Evolutionary conservation across 2,113 vertebrate genomes (phyloP), one percentile per base, ranked within the genome.

Genomic region (Stigmatopora argus): DNA sequence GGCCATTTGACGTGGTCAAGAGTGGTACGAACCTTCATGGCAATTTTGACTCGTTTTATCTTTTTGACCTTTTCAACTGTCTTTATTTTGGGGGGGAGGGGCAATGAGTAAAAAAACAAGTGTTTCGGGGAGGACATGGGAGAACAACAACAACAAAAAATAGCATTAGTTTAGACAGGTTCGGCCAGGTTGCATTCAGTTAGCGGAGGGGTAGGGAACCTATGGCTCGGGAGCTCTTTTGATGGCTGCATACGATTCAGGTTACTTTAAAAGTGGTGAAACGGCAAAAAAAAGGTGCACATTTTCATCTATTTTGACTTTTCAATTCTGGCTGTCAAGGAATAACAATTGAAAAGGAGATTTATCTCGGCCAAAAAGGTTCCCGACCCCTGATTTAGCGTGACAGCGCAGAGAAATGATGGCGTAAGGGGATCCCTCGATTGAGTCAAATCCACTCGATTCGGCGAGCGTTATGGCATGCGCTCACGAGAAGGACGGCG

Each of bases 61-160:
- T 98, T 98, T 99, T 98, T 99, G 95, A 99, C 93, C 94, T 95
- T 98, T 95, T 97, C 95, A 96, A 98, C 90, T 95, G 96, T 97
- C 96, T 98, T 97, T 98, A 94, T 90, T 64, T 31, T n/a, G 8
- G 35, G 18, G 34, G 92, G 88, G 86, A 89, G 83, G 85, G 73
- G 81, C 77, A 73, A 73, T 91, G 91, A 78, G 69, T 72, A 65
- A 77, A 65, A 77, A 92, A 91, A 78, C 87, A 90, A 92, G 93
- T 91, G 95, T 92, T 94, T 94, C 92, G 92, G 89, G 92, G 83
- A 79, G 17, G 56, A 11, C 17, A 41, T 41, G n/a, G 57, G n/a
- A n/a, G 59, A 15, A 21, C 7, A n/a, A 58, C 31, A 73, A 85
- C 81, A 64, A 73, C 78, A 84, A 83, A 64, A 87, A 79, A 81